These are phyloP conservation scores for Drosophila auraria DNA, from an alignment of 1,140 invertebrate species.

Conservation along the genomic window DNA sequence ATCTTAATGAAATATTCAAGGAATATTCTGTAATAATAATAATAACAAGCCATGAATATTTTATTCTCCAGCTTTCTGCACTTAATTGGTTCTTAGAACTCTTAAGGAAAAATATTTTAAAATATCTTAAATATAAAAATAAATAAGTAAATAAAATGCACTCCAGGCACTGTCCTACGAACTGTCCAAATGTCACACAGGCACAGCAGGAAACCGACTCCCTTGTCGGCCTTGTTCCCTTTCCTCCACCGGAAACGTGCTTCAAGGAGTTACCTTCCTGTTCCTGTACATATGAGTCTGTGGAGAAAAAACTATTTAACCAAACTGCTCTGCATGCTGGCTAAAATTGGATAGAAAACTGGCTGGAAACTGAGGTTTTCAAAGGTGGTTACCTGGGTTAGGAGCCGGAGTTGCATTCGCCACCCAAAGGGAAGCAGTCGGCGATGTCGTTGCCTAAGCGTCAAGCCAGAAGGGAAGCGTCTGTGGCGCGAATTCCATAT, in stretches of 20 bases:
- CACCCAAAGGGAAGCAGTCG: conserved; percentile 23
- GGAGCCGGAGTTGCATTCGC: background rate
- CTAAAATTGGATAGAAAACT: conserved; percentile 2
- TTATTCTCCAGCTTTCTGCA: background rate
- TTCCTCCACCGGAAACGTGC: too few species aligned
- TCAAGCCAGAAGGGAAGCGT: conserved; percentile 30
- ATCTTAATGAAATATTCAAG: too few species aligned
- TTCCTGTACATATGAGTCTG: too few species aligned
- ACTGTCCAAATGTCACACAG: background rate
- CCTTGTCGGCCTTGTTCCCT: background rate
- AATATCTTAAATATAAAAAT: background rate
- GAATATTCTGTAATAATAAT: too few species aligned
- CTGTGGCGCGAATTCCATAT: conserved; percentile 33
- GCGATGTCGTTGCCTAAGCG: conserved; percentile 27
- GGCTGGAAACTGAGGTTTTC: background rate
- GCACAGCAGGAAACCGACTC: background rate
- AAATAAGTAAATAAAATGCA: background rate
- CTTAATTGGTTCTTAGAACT: background rate
- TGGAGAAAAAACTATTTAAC: background rate
- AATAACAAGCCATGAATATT: too few species aligned
- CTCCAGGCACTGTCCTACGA: background rate
- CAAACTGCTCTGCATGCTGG: background rate
- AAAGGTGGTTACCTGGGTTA: background rate
- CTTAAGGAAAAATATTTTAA: background rate
- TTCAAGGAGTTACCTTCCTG: background rate